Base-by-base conservation (phyloP, 2,797 vertebrate genomes). In the Jordanella pulchra region DNA sequence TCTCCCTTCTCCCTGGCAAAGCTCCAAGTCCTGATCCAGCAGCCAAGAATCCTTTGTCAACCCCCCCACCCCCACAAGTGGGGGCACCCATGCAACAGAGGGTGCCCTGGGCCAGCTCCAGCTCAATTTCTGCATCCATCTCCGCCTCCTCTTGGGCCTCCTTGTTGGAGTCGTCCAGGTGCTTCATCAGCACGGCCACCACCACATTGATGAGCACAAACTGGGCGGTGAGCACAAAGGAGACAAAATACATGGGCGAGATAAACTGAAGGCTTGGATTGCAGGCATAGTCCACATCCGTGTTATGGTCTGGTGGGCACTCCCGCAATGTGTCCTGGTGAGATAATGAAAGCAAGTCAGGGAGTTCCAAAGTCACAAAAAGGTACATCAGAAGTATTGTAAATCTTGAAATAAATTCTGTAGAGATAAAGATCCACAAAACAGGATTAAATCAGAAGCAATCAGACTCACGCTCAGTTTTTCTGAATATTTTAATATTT, bases 201-300 rank as follows among this genome's bases (percentile, higher is more conserved):
- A 99, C 98, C 94, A 99, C 98, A 18, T 99, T 99, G 95, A 99
- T 98, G 92, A 99, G 97, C 89, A 99, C 98, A 65, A 99, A 99
- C 95, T 99, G 98, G 66, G 98, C 97, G 51, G 97, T 98, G 94
- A 99, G 97, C 94, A 99, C 98, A 72, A 99, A 99, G 95, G 97
- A 99, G 89, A 99, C 98, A 78, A 99, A 99, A 94, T 99, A 99
- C 84, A 99, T 92, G 1, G 98, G 98, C 18, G 98, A 99, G 93
- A 99, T 98, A 89, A 99, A 98, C 95, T 98, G 97, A 84, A 99
- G 95, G 93, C 97, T 97, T 74, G 96, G 96, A 92, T 98, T 96
- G 92, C 98, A 99, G 92, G 95, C 95, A 84, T 97, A 96, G 89
- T 99, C 97, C 53, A 96, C 95, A 0, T 95, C 94, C 2, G 79